These are phyloP conservation scores for Arvicanthis niloticus DNA, from an alignment of 2,113 vertebrate species.

Conservation along the genomic window DNA sequence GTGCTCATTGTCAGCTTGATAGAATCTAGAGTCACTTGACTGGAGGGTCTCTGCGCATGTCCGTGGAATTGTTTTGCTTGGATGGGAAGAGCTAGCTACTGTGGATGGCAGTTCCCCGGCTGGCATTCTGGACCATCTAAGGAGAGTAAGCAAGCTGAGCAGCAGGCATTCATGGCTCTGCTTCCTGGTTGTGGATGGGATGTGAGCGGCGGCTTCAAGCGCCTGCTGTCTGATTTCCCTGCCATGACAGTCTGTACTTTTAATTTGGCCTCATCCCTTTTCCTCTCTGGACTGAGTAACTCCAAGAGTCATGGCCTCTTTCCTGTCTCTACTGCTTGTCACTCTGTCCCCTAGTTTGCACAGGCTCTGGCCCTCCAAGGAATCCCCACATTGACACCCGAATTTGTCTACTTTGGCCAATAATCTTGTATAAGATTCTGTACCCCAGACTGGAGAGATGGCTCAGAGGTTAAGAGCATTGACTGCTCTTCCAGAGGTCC, in stretches of 20 bases:
- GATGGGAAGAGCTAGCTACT: neutral
- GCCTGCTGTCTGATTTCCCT: neutral
- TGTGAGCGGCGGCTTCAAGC: neutral
- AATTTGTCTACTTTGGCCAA: neutral
- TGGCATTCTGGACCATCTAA: neutral
- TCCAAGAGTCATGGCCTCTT: neutral
- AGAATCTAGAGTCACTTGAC: neutral
- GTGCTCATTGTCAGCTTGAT: neutral
- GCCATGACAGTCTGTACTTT: neutral
- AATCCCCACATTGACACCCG: neutral
- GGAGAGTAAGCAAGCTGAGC: neutral
- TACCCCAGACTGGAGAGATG: neutral
- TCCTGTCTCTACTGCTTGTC: neutral
- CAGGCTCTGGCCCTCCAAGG: neutral
- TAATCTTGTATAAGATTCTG: neutral
- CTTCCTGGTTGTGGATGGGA: neutral
- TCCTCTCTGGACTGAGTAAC: neutral
- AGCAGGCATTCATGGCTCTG: neutral
- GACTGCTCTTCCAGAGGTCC: too few relatives aligned
- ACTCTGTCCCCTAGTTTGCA: neutral
- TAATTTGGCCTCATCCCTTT: neutral
- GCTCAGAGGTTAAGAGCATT: too few relatives aligned
- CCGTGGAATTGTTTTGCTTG: neutral
- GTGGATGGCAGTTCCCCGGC: neutral
- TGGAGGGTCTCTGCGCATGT: neutral